These are phyloP conservation scores for Drosophila hamatofila DNA, from an alignment of 2,888 invertebrate species.

Conservation along the genomic window DNA sequence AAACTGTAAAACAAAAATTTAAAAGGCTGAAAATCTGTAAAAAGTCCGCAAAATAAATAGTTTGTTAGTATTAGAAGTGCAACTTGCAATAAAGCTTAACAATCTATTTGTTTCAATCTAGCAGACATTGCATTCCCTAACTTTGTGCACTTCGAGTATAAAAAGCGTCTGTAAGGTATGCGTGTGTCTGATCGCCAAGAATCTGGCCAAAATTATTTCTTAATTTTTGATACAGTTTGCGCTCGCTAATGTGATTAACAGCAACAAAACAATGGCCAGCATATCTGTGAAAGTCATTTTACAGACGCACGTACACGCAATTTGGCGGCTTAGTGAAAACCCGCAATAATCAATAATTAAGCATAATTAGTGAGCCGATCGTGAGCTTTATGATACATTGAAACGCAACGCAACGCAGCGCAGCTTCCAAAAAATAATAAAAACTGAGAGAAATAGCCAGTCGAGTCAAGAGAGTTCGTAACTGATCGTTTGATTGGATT, in stretches of 20 bases:
- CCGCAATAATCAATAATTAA: conserved; percentile 73
- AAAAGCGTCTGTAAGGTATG: not conserved
- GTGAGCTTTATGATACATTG: conserved; percentile 60
- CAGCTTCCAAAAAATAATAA: not conserved
- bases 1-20: not conserved
- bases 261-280: not conserved
- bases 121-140: not conserved
- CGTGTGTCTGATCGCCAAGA: conserved; percentile 2
- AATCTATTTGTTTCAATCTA: not conserved
- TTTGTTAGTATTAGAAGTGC: not conserved
- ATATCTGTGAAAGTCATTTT: conserved; percentile 63
- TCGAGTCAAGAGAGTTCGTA: not conserved
- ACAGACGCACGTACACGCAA: conserved; percentile 81
- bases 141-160: not conserved
- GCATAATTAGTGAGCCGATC: conserved; percentile 68
- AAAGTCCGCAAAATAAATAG: not conserved
- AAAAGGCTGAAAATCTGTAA: not conserved
- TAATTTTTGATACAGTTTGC: conserved; percentile 16
- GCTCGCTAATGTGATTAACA: conserved; percentile 14
- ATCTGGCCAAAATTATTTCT: conserved; percentile 6
- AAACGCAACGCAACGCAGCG: conserved; percentile 54
- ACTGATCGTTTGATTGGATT: conserved; percentile 55
- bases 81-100: not conserved
- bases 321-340: conserved; percentile 77
- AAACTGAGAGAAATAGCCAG: not conserved